Percentiles rank a stretch among this genome's conserved stretches.
phyloP scores from a whole-genome alignment of 1,140 invertebrate species.

The Hydropsyche tenuis region DNA sequence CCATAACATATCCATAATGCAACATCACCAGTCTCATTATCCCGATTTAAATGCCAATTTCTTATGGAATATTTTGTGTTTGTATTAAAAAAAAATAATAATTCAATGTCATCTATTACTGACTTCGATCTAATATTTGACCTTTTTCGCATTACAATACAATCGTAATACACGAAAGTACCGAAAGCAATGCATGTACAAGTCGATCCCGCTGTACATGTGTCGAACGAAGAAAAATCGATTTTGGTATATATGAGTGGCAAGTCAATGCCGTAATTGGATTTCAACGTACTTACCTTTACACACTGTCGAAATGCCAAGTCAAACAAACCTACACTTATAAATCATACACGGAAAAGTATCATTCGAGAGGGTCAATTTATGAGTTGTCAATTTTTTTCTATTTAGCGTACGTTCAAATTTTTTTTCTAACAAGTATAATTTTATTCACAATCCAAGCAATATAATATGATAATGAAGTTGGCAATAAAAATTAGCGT shows the following conservation, averaged over 20 bases:
- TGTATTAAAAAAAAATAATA: not conserved
- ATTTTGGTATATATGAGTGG: slow-evolving; percentile 30
- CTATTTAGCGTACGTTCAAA: not conserved
- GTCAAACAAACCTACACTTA: slow-evolving; percentile 13
- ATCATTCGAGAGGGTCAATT: not conserved
- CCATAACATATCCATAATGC: slow-evolving; percentile 33
- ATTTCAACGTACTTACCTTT: slow-evolving; percentile 23
- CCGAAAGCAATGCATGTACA: slow-evolving; percentile 23
- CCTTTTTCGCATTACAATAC: slow-evolving; percentile 26
- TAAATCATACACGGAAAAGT: not conserved
- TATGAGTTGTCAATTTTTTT: no score
- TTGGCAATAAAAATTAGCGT: not conserved
- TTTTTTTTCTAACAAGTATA: no score
- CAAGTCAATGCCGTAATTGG: slow-evolving; percentile 36
- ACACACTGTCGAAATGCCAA: slow-evolving; percentile 31
- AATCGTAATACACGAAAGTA: slow-evolving; percentile 6
- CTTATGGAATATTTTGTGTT: not conserved
- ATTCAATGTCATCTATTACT: not conserved
- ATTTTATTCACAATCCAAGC: not conserved
- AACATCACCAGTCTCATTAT: slow-evolving; percentile 31
- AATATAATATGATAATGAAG: no score
- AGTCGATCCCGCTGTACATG: slow-evolving; percentile 13
- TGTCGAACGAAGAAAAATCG: slow-evolving; percentile 33
- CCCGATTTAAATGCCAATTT: slow-evolving; percentile 14
- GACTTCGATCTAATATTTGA: slow-evolving; percentile 12